Conservation (phyloP, 2,113 vertebrate genomes). For the Rhea americana region DNA sequence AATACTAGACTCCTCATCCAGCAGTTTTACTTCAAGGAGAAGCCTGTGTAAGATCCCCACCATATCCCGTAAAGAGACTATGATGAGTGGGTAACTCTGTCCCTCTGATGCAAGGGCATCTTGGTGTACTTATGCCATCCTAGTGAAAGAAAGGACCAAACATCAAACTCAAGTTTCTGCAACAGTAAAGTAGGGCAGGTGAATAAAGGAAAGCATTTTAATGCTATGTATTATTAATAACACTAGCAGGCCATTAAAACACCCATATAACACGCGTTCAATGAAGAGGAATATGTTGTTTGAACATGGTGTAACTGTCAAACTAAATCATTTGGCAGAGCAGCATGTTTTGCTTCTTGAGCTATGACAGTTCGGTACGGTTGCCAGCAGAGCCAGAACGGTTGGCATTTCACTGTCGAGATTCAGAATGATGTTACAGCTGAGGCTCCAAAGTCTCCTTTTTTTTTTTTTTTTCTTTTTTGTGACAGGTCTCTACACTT, state of each 20-base stretch:
- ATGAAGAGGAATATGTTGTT: constrained; percentile 53
- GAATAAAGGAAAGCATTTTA: constrained; percentile 43
- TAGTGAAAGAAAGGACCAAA: background rate
- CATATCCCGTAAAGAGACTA: background rate
- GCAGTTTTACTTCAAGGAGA: background rate
- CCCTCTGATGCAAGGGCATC: background rate
- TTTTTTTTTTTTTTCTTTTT: background rate
- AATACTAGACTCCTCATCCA: constrained; percentile 9
- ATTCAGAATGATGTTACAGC: background rate
- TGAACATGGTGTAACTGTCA: constrained; percentile 53
- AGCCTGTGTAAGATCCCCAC: background rate
- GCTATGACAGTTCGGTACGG: constrained; percentile 4
- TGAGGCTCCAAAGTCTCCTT: background rate
- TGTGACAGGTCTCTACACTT: background rate
- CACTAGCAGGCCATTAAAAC: constrained; percentile 42
- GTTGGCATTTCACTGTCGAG: constrained; percentile 7
- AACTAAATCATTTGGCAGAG: constrained; percentile 33
- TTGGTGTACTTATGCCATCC: background rate
- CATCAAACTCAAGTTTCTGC: constrained; percentile 6
- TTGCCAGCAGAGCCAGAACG: constrained; percentile 5
- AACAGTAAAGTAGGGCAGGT: constrained; percentile 19
- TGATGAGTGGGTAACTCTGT: background rate
- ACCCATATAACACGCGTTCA: constrained; percentile 23
- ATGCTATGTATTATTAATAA: constrained; percentile 46
- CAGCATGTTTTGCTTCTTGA: constrained; percentile 26